phyloP scores from a whole-genome alignment of 2,888 invertebrate genomes.

The Theristus sp. region DNA sequence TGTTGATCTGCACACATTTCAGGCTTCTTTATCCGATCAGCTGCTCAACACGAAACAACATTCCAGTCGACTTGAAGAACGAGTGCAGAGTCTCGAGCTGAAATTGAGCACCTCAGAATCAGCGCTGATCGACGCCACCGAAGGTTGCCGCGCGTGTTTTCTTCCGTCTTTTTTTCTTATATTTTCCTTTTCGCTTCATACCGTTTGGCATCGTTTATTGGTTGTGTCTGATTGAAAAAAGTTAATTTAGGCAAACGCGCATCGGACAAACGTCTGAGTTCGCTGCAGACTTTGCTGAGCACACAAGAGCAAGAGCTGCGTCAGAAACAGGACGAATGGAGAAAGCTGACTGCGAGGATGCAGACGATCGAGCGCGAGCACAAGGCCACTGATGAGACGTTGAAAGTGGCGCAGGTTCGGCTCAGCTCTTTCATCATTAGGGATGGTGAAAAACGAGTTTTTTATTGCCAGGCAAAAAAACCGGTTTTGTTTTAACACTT shows the following conservation, averaged over 20 bases:
- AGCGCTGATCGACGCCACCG: neutral
- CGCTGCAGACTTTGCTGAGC: neutral
- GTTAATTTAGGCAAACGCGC: neutral
- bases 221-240: neutral
- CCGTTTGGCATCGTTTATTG: neutral
- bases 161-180: too few relatives aligned
- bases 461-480: too few relatives aligned
- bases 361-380: too few relatives aligned
- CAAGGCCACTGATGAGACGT: too few relatives aligned
- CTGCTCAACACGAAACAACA: neutral
- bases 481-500: too few relatives aligned
- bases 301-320: neutral
- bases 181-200: neutral
- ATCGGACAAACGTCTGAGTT: neutral
- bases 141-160: too few relatives aligned
- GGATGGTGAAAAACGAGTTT: too few relatives aligned
- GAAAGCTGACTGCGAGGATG: too few relatives aligned
- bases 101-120: neutral
- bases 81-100: neutral
- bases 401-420: too few relatives aligned
- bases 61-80: neutral
- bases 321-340: neutral
- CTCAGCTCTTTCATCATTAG: too few relatives aligned
- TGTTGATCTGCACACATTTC: too few relatives aligned
- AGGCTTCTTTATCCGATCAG: neutral